These are phyloP conservation scores for Orycteropus afer DNA, from an alignment of 2,113 vertebrate genomes.

Conservation along the genomic window DNA sequence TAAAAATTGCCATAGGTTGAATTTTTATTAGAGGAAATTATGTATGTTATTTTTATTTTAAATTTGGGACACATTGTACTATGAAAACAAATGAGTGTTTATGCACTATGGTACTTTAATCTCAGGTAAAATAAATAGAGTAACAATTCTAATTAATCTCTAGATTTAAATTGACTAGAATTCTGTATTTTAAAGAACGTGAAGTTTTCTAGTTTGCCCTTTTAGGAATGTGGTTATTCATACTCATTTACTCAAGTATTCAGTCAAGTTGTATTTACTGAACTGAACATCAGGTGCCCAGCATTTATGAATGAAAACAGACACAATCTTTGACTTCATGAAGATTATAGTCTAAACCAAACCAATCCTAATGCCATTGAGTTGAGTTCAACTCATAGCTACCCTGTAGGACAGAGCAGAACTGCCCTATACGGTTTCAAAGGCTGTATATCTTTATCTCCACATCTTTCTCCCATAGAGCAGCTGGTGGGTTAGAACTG, in stretches of 20 bases:
- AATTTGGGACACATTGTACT: neutral
- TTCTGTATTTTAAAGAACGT: neutral
- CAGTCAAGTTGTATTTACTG: neutral
- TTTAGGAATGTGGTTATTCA: neutral
- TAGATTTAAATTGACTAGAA: neutral
- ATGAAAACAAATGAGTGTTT: neutral
- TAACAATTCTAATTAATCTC: neutral
- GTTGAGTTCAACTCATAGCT: no score
- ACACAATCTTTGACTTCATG: neutral
- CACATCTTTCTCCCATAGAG: no score
- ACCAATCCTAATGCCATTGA: no score
- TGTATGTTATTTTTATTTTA: neutral
- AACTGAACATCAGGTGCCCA: neutral
- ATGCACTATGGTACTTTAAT: neutral
- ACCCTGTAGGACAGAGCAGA: no score
- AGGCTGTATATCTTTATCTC: no score
- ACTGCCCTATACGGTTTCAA: no score
- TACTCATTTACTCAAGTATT: neutral
- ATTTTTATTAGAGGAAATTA: neutral
- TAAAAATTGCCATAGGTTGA: neutral
- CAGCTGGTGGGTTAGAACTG: no score
- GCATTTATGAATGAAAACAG: neutral
- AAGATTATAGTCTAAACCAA: neutral
- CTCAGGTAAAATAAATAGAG: neutral
- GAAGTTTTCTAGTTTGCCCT: neutral